Evolutionary conservation across 2,888 invertebrate species (phyloP).

Genomic region (Brachyptera putata): DNA sequence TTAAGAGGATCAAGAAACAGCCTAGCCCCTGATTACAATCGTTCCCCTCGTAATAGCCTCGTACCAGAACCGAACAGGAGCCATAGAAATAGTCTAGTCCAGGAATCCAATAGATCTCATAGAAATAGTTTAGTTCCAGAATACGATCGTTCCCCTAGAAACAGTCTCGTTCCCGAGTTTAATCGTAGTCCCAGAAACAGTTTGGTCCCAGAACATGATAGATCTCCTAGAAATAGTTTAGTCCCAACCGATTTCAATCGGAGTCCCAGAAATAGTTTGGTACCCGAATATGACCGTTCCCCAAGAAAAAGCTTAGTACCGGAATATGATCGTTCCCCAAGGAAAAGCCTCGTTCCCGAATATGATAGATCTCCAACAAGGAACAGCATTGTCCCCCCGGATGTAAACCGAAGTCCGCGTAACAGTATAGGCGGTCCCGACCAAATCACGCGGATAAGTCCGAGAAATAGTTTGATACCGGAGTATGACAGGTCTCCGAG

Average conservation of each 20-base stretch:
- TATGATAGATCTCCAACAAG: constrained; percentile 50
- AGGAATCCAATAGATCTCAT: constrained; percentile 51
- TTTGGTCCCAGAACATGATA: constrained; percentile 53
- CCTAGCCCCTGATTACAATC: constrained; percentile 49
- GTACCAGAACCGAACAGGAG: constrained; percentile 55
- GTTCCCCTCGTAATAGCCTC: constrained; percentile 54
- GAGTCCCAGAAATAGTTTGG: constrained; percentile 53
- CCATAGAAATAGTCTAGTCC: constrained; percentile 53
- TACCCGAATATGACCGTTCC: constrained; percentile 55
- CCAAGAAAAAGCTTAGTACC: constrained; percentile 43
- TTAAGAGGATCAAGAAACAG: constrained; percentile 52
- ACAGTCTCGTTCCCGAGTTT: constrained; percentile 57
- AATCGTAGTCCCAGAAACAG: constrained; percentile 50
- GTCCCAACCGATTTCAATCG: constrained; percentile 52
- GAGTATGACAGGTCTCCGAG: constrained; percentile 40
- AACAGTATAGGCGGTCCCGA: constrained; percentile 42
- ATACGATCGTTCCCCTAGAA: constrained; percentile 54
- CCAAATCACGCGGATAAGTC: constrained; percentile 49
- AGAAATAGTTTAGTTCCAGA: constrained; percentile 60
- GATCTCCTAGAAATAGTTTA: constrained; percentile 58
- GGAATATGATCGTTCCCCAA: constrained; percentile 50
- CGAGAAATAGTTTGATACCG: constrained; percentile 52
- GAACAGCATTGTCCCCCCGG: constrained; percentile 42
- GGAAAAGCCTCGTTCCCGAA: constrained; percentile 60
- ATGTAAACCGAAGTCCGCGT: constrained; percentile 51